These are phyloP conservation scores for Neosalanx taihuensis DNA, from an alignment of 2,797 vertebrate genomes.

Conservation along the genomic window DNA sequence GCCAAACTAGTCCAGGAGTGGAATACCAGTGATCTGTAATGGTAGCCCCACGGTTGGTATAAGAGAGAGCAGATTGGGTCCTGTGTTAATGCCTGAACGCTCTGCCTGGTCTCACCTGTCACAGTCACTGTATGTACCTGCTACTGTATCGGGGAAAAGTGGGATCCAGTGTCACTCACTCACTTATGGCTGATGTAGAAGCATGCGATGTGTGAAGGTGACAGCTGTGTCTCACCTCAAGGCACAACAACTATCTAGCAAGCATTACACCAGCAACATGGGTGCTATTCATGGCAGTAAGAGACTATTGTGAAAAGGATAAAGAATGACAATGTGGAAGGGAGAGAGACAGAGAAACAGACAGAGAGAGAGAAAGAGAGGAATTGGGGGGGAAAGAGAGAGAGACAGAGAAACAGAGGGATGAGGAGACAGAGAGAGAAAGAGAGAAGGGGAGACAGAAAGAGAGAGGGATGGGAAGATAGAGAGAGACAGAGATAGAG, in stretches of 20 bases:
- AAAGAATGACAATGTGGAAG: constrained; percentile 13
- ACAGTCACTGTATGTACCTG: neutral
- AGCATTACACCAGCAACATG: constrained; percentile 30
- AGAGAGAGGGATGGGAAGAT: neutral
- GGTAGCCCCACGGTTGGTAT: constrained; percentile 49
- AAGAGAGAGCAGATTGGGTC: constrained; percentile 22
- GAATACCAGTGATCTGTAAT: constrained; percentile 57
- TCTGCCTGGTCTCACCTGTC: no score
- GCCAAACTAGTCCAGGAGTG: constrained; percentile 61
- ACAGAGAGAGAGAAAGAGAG: neutral
- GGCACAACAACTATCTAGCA: constrained; percentile 16
- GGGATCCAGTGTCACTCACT: neutral
- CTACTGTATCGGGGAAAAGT: neutral
- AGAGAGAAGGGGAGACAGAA: constrained; percentile 10
- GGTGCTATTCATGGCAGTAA: constrained; percentile 26
- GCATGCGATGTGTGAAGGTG: neutral
- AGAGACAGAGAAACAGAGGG: constrained; percentile 13
- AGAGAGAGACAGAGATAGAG: neutral
- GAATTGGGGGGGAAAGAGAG: constrained; percentile 17
- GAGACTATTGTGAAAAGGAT: constrained; percentile 9
- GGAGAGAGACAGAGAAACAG: constrained; percentile 16
- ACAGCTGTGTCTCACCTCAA: constrained; percentile 18
- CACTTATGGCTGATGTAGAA: neutral
- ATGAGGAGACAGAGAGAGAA: constrained; percentile 15
- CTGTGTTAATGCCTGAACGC: no score